These are phyloP conservation scores for Todiramphus saurophagus DNA, from an alignment of 2,113 vertebrate genomes.

Conservation along the genomic window DNA sequence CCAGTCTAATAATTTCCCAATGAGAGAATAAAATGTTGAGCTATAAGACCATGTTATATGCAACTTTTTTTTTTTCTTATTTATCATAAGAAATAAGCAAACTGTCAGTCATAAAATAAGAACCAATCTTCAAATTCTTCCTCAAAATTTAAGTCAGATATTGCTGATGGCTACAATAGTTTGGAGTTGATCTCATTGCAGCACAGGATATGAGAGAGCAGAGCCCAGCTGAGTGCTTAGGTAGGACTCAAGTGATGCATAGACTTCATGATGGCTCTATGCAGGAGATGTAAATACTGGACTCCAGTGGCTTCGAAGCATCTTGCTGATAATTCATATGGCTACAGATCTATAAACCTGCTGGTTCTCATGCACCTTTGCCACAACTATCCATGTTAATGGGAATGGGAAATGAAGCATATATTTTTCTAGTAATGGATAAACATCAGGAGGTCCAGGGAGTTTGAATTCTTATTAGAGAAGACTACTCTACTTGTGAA, in stretches of 20 bases:
- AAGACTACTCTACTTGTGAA: background rate
- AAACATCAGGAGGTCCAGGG: constrained; percentile 50
- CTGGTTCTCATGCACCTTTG: constrained; percentile 51
- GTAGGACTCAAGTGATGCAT: background rate
- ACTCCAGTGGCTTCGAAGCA: constrained; percentile 21
- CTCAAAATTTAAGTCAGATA: background rate
- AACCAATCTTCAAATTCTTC: background rate
- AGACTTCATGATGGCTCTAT: background rate
- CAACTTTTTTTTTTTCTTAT: background rate
- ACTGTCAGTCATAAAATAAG: background rate
- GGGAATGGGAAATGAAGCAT: constrained; percentile 56
- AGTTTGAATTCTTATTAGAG: constrained; percentile 51
- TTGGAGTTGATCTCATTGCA: background rate
- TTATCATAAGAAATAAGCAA: background rate
- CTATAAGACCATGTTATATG: background rate
- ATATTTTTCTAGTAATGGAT: constrained; percentile 57
- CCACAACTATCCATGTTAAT: constrained; percentile 47
- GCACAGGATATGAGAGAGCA: background rate
- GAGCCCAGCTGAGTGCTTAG: background rate
- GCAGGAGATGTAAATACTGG: constrained; percentile 16
- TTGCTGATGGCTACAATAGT: background rate
- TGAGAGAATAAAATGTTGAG: background rate
- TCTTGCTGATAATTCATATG: constrained; percentile 60
- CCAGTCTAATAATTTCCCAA: background rate
- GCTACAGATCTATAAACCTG: constrained; percentile 49